Conservation (phyloP, 2,888 invertebrate genomes). For the Apamea crenata region DNA sequence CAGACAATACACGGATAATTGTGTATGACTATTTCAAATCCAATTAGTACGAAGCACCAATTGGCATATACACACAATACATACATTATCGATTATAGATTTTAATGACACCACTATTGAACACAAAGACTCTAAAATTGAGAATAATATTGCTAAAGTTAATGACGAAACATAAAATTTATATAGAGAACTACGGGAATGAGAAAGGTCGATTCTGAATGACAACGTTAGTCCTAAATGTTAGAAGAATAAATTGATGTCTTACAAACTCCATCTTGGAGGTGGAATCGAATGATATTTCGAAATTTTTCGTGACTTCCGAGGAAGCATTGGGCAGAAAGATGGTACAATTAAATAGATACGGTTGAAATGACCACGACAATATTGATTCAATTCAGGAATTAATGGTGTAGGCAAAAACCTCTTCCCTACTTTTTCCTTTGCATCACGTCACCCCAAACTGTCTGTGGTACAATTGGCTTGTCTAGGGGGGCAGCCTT, state of each 20-base stretch:
- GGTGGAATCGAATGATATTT: background rate
- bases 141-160: constrained; percentile 17
- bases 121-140: constrained; percentile 17
- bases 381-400: background rate
- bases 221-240: background rate
- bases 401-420: background rate
- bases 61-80: constrained; percentile 51
- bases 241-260: background rate
- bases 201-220: constrained; percentile 4
- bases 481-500: too few species aligned
- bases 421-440: background rate
- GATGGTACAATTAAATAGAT: background rate
- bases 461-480: background rate
- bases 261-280: background rate
- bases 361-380: background rate
- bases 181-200: background rate
- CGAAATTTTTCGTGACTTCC: background rate
- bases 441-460: background rate
- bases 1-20: constrained; percentile 17
- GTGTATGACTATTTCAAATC: constrained; percentile 27
- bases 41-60: constrained; percentile 44
- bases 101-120: constrained; percentile 29
- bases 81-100: constrained; percentile 17
- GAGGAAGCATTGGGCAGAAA: too few species aligned
- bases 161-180: constrained; percentile 17